These are phyloP conservation scores for Lordiphosa clarofinis DNA, from an alignment of 1,140 invertebrate species.

Conservation along the genomic window DNA sequence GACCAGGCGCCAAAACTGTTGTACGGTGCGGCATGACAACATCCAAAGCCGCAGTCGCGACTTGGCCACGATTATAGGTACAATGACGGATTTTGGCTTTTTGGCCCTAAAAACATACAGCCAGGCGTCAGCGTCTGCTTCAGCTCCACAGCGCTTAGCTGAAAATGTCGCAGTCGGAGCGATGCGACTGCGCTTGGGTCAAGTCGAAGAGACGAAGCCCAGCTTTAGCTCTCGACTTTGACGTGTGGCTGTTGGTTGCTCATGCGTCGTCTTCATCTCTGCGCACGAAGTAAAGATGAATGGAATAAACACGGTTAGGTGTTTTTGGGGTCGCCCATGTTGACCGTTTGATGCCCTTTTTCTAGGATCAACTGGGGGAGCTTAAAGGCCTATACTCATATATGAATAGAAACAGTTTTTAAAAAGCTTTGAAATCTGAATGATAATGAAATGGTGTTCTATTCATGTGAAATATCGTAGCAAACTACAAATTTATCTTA, in stretches of 20 bases:
- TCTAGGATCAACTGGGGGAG: too few species aligned
- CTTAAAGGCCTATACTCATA: too few species aligned
- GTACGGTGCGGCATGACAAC: slow-evolving; percentile 48
- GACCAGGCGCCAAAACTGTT: slow-evolving; percentile 41
- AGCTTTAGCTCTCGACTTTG: slow-evolving; percentile 9
- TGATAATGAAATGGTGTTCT: too few species aligned
- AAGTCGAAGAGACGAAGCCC: slow-evolving; percentile 19
- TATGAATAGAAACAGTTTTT: too few species aligned
- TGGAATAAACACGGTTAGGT: slow-evolving; percentile 24
- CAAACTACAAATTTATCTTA: too few species aligned
- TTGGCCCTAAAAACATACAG: slow-evolving; percentile 61
- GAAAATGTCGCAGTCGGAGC: slow-evolving; percentile 47
- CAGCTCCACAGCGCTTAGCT: slow-evolving; percentile 51
- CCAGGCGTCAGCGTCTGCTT: slow-evolving; percentile 32
- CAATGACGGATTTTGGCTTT: slow-evolving; percentile 75
- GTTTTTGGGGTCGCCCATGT: too few species aligned
- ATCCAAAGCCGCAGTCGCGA: slow-evolving; percentile 29
- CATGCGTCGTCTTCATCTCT: slow-evolving; percentile 51
- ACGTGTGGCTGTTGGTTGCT: slow-evolving; percentile 45
- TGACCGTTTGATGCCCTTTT: too few species aligned
- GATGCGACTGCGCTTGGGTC: slow-evolving; percentile 37
- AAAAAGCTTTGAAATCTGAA: too few species aligned
- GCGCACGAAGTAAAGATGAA: slow-evolving; percentile 56
- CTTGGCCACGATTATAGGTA: slow-evolving; percentile 56
- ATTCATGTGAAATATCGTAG: too few species aligned